Evolutionary conservation across 2,113 vertebrate species (phyloP).

Genomic region (Holacanthus passer): DNA sequence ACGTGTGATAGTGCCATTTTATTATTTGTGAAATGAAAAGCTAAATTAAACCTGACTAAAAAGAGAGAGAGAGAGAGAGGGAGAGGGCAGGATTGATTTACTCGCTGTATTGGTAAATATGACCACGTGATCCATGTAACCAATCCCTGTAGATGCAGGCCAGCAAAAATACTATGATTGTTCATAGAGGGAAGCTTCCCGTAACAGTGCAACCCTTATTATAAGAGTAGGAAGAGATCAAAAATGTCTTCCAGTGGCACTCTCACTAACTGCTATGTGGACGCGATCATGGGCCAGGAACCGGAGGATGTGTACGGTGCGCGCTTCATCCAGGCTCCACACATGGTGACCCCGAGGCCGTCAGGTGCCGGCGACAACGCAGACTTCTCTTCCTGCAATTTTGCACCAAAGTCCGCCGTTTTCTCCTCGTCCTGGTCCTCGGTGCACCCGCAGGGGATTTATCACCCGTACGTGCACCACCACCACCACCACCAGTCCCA

Average conservation of each 20-base stretch:
- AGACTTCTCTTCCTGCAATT: slow-evolving; percentile 96
- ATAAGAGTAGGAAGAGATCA: slow-evolving; percentile 93
- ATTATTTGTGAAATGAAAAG: slow-evolving; percentile 72
- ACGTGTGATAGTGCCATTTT: slow-evolving; percentile 53
- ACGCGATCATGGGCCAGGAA: slow-evolving; percentile 96
- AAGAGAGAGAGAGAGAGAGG: slow-evolving; percentile 28
- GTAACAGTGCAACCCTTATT: slow-evolving; percentile 94
- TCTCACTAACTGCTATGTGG: slow-evolving; percentile 97
- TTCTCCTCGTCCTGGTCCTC: slow-evolving; percentile 95
- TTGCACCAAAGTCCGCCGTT: slow-evolving; percentile 94
- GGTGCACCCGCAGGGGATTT: slow-evolving; percentile 93
- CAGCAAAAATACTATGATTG: slow-evolving; percentile 99
- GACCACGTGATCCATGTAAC: slow-evolving; percentile 99
- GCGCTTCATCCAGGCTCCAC: slow-evolving; percentile 92
- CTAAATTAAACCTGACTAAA: slow-evolving; percentile 74
- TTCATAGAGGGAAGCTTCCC: slow-evolving; percentile 94
- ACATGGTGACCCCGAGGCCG: slow-evolving; percentile 91
- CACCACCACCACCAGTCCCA: slow-evolving; percentile 86
- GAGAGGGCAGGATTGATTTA: slow-evolving; percentile 97
- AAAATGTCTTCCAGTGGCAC: slow-evolving; percentile 98
- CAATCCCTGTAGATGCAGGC: slow-evolving; percentile 96
- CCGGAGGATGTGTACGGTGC: slow-evolving; percentile 93
- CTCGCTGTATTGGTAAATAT: slow-evolving; percentile 99
- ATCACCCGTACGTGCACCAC: slow-evolving; percentile 91
- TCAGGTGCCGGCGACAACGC: slow-evolving; percentile 89